These are phyloP conservation scores for Oryzias celebensis DNA, from an alignment of 2,113 vertebrate species.

Conservation along the genomic window DNA sequence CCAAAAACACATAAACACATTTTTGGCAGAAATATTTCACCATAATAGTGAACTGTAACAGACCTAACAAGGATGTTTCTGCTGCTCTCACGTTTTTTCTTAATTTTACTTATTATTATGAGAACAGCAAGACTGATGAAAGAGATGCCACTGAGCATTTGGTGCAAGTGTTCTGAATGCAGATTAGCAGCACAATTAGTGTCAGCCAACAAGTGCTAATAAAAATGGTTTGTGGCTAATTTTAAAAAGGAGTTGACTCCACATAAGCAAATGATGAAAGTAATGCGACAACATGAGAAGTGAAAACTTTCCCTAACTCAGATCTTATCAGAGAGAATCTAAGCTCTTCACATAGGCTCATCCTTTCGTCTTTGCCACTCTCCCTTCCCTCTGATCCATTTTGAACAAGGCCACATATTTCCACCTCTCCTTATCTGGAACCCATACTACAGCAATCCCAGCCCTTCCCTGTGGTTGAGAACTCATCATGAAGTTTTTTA, in stretches of 20 bases:
- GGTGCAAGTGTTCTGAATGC: slow-evolving; percentile 36
- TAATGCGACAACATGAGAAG: slow-evolving; percentile 25
- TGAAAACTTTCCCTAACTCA: slow-evolving; percentile 47
- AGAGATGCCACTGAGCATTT: slow-evolving; percentile 31
- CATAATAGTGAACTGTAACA: slow-evolving; percentile 16
- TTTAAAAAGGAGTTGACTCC: slow-evolving; percentile 51
- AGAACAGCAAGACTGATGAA: slow-evolving; percentile 37
- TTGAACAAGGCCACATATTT: slow-evolving; percentile 61
- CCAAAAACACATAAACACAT: background rate
- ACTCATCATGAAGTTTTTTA: slow-evolving; percentile 56
- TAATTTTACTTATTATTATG: slow-evolving; percentile 10
- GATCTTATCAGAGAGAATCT: slow-evolving; percentile 49
- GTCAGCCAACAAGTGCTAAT: slow-evolving; percentile 29
- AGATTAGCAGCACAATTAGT: slow-evolving; percentile 30
- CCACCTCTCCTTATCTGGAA: slow-evolving; percentile 33
- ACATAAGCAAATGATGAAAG: slow-evolving; percentile 8
- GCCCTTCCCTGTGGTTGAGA: slow-evolving; percentile 33
- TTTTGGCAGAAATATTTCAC: background rate
- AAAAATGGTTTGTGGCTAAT: slow-evolving; percentile 40
- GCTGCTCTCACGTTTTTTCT: slow-evolving; percentile 12
- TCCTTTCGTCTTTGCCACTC: slow-evolving; percentile 30
- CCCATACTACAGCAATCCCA: slow-evolving; percentile 36
- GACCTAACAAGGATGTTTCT: slow-evolving; percentile 18
- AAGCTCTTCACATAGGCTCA: slow-evolving; percentile 11
- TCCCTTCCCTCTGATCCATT: slow-evolving; percentile 63